phyloP scores from a whole-genome alignment of 2,888 invertebrate genomes.

The Masnerella sp. region DNA sequence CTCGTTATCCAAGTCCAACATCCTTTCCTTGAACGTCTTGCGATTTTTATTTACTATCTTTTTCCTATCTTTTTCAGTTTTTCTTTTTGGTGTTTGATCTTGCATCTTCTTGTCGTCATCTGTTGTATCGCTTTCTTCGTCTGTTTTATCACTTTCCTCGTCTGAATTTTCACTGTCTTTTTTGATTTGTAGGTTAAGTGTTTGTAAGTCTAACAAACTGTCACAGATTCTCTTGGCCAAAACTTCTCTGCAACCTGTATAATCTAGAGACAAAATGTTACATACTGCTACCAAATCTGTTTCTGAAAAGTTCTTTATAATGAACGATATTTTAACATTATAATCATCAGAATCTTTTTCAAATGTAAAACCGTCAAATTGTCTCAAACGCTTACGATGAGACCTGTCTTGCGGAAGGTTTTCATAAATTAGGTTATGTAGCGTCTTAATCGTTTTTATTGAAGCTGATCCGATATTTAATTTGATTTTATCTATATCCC shows the following conservation, averaged over 20 bases:
- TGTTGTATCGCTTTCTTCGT: not conserved
- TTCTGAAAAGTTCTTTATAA: conserved; percentile 4
- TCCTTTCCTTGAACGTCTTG: too few relatives aligned
- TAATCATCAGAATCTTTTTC: not conserved
- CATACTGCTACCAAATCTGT: conserved; percentile 19
- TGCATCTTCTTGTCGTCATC: too few relatives aligned
- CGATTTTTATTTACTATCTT: too few relatives aligned
- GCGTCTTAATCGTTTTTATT: conserved; percentile 1
- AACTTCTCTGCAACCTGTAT: conserved; percentile 13
- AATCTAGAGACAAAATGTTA: conserved; percentile 10
- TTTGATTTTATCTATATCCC: not conserved
- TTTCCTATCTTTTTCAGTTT: too few relatives aligned
- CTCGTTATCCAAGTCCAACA: too few relatives aligned
- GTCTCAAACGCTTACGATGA: conserved; percentile 1
- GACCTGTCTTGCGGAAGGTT: conserved; percentile 13
- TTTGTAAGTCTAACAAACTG: conserved; percentile 7
- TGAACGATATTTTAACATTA: not conserved
- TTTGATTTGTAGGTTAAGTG: not conserved
- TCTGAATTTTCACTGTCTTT: not conserved
- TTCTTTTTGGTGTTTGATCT: too few relatives aligned
- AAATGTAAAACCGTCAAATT: conserved; percentile 1
- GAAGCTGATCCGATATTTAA: not conserved
- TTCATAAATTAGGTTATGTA: conserved; percentile 18
- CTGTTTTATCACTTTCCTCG: not conserved
- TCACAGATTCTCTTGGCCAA: conserved; percentile 14